phyloP scores from a whole-genome alignment of 1,140 invertebrate genomes.

The Eumaeus atala region DNA sequence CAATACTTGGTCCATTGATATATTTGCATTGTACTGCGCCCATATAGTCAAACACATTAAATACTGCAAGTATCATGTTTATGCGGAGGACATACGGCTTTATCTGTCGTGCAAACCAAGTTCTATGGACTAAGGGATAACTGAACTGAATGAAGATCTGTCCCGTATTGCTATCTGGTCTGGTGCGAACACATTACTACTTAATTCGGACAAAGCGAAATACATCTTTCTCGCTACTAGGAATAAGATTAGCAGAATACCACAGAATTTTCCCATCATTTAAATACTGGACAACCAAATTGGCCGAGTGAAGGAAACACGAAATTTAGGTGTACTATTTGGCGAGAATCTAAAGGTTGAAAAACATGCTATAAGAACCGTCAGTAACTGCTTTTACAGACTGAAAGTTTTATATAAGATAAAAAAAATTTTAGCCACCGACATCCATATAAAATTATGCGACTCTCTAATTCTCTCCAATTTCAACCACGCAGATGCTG shows the following conservation, averaged over 20 bases:
- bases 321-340: not conserved
- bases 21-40: too few species aligned
- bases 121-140: not conserved
- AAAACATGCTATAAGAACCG: not conserved
- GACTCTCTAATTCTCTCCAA: slow-evolving; percentile 5
- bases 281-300: slow-evolving; percentile 2
- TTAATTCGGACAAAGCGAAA: not conserved
- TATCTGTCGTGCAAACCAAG: slow-evolving; percentile 3
- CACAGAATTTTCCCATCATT: not conserved
- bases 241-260: slow-evolving; percentile 2
- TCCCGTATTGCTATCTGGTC: slow-evolving; percentile 8
- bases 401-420: slow-evolving; percentile 4
- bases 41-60: too few species aligned
- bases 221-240: not conserved
- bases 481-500: slow-evolving; percentile 4
- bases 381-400: slow-evolving; percentile 5
- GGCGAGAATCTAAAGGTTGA: not conserved
- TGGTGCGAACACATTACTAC: not conserved
- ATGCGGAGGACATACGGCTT: not conserved
- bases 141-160: slow-evolving; percentile 1
- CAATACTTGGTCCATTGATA: too few species aligned
- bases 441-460: slow-evolving; percentile 10
- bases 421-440: not conserved
- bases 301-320: slow-evolving; percentile 1
- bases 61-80: slow-evolving; percentile 2